These are phyloP conservation scores for Falcunculus frontatus DNA, from an alignment of 2,113 vertebrate genomes.

Conservation along the genomic window DNA sequence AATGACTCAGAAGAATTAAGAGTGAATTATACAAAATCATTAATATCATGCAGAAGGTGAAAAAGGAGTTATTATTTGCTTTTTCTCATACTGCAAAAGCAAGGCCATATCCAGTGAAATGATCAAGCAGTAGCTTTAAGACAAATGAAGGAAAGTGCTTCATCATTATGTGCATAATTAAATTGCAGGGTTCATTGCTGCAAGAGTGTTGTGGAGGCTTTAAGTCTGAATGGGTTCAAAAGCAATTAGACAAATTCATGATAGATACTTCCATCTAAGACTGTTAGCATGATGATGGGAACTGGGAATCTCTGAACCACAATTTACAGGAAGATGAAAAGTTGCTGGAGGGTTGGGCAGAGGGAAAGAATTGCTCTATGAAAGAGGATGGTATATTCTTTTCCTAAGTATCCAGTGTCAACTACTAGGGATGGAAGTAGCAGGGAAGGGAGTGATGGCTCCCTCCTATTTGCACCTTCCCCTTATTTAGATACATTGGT, in stretches of 20 bases:
- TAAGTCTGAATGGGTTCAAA: slow-evolving; percentile 6
- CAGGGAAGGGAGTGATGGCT: neutral
- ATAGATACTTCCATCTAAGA: neutral
- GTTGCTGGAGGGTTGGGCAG: neutral
- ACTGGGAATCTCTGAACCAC: neutral
- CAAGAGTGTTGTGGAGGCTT: neutral
- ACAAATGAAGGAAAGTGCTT: neutral
- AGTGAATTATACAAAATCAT: neutral
- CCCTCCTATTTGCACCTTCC: neutral
- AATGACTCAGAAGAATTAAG: neutral
- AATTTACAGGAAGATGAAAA: neutral
- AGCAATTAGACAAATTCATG: neutral
- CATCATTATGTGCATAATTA: slow-evolving; percentile 3
- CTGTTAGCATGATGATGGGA: neutral
- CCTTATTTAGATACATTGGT: neutral
- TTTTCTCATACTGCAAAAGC: neutral
- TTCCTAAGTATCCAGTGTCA: neutral
- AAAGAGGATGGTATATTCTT: neutral
- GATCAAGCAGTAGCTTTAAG: neutral
- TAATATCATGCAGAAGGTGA: neutral
- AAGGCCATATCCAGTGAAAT: neutral
- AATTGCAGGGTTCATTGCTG: neutral
- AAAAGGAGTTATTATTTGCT: neutral
- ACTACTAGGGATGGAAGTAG: neutral
- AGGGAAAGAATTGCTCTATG: neutral